These are phyloP conservation scores for Sylvia borin DNA, from an alignment of 2,797 vertebrate genomes.

Conservation along the genomic window DNA sequence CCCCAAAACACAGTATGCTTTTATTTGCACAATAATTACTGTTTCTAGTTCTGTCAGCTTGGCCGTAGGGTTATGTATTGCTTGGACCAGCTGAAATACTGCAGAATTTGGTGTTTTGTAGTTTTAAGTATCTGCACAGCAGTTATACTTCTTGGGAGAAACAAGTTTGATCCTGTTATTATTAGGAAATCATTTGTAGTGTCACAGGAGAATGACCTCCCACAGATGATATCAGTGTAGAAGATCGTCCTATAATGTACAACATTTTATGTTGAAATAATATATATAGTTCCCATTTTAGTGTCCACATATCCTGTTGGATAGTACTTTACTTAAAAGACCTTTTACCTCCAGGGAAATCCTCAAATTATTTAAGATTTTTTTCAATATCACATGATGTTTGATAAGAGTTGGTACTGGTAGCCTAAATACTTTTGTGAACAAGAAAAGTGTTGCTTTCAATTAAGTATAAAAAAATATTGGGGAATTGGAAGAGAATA, in stretches of 20 bases:
- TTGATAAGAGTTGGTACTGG: not conserved
- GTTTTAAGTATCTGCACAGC: not conserved
- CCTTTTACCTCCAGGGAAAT: not conserved
- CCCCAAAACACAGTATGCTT: not conserved
- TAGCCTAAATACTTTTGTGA: not conserved
- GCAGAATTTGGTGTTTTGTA: not conserved
- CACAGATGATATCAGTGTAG: not conserved
- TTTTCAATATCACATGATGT: not conserved
- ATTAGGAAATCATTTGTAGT: not conserved
- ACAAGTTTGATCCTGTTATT: not conserved
- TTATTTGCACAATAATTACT: not conserved
- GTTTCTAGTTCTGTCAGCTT: not conserved
- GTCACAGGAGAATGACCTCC: slow-evolving; percentile 7
- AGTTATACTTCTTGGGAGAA: not conserved
- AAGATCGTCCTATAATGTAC: not conserved
- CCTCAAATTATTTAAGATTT: not conserved
- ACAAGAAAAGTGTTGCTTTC: not conserved
- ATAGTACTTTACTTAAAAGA: not conserved
- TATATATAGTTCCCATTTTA: not conserved
- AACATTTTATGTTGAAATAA: slow-evolving; percentile 4
- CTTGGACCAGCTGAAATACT: not conserved
- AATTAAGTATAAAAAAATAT: not conserved
- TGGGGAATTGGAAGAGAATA: not conserved
- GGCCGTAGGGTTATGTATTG: not conserved
- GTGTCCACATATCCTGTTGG: not conserved